phyloP scores from a whole-genome alignment of 2,113 vertebrate species.

The Eurystomus gularis region DNA sequence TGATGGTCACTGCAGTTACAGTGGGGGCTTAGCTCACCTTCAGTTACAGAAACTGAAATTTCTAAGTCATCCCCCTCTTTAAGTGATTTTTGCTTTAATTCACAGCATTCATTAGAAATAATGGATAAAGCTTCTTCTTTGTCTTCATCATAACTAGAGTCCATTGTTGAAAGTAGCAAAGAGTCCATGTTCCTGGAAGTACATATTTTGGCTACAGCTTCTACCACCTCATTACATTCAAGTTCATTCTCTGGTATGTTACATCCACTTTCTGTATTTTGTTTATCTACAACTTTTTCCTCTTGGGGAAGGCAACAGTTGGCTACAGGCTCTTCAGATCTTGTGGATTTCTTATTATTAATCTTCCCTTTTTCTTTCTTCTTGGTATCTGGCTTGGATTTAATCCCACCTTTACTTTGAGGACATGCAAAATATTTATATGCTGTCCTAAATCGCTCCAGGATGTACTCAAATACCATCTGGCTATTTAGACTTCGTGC shows the following conservation, averaged over 20 bases:
- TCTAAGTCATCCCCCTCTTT: conserved; percentile 57
- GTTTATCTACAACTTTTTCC: conserved; percentile 59
- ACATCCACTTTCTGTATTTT: conserved; percentile 15
- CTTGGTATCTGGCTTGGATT: conserved; percentile 71
- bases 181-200: conserved; percentile 36
- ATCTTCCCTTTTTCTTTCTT: conserved; percentile 79
- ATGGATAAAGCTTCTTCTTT: conserved; percentile 57
- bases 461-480: conserved; percentile 98
- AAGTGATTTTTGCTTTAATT: conserved; percentile 67
- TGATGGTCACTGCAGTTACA: conserved; percentile 67
- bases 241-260: conserved; percentile 50
- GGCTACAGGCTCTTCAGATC: conserved; percentile 63
- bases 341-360: conserved; percentile 69
- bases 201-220: conserved; percentile 65
- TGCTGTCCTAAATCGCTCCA: conserved; percentile 92
- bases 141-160: conserved; percentile 45
- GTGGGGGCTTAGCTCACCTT: conserved; percentile 36
- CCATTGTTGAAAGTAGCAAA: conserved; percentile 52
- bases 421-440: conserved; percentile 97
- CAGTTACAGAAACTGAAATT: conserved; percentile 44
- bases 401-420: conserved; percentile 81
- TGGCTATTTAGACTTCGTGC: conserved; percentile 97
- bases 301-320: conserved; percentile 70
- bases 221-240: conserved; percentile 59
- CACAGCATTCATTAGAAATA: conserved; percentile 63